Base-by-base conservation (phyloP, 2,113 vertebrate species). In the Entelurus aequoreus region DNA sequence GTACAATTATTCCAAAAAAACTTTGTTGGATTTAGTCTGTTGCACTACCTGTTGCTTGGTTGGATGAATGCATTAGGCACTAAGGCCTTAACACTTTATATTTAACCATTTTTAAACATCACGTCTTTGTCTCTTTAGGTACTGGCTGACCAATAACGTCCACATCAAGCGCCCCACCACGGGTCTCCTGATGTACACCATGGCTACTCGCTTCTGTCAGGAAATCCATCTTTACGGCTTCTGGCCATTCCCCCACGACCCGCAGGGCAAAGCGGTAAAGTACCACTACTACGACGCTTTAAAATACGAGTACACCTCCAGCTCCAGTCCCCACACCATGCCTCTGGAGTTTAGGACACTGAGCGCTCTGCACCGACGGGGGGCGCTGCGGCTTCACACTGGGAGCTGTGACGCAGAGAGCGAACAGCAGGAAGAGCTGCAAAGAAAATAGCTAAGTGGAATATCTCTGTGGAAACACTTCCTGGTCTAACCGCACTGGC, bases 261-360 rank as follows among this genome's bases (percentile, higher is more conserved):
- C 91, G 9, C 91, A 88, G 42, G 93, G 95, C 66, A 90, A 91
- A 62, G 88, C 92, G 0, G 95, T 98, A 59, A 98, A 96, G 81
- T 98, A 99, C 86, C 96, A 99, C 90, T 99, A 98, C 84, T 99
- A 98, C 0, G 96, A 99, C 74, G 87, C 90, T 57, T 89, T 98
- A 4, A 96, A 93, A 64, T 99, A 99, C 0, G 92, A 94, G 83
- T 99, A 97, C 81, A 95, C 92, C 1, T 98, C 96, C 3, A 94
- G 94, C 71, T 88, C 94, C 65, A 94, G 94, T 69, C 96, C 96
- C 0, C 96, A 99, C 84, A 92, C 95, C 76, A 98, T 99, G 96
- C 96, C 96, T 21, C 75, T 98, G 91, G 96, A 99, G 88, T 98
- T 98, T 88, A 91, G 94, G 87, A 95, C 96, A 57, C 89, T 98